phyloP scores from a whole-genome alignment of 1,140 invertebrate genomes.

The Scylla paramamosain region DNA sequence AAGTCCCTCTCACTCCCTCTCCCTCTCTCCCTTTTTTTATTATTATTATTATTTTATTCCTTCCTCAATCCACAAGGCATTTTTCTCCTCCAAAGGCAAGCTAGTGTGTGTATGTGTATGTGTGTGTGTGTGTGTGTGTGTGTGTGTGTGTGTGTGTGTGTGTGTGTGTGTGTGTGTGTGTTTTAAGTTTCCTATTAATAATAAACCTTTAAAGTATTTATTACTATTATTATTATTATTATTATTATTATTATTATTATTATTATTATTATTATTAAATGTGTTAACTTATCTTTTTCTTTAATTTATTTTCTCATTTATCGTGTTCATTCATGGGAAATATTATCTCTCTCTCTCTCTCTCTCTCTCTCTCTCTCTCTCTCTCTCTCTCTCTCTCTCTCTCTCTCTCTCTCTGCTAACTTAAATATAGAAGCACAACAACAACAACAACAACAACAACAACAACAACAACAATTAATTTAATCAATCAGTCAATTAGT shows the following conservation, averaged over 20 bases:
- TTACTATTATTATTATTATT: background rate
- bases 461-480: no score
- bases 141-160: no score
- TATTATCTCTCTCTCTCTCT: background rate
- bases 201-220: background rate
- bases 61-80: background rate
- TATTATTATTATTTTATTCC: background rate
- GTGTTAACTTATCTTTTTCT: background rate
- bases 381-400: conserved; percentile 16
- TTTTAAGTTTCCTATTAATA: background rate
- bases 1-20: background rate
- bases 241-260: background rate
- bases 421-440: no score
- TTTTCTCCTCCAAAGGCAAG: background rate
- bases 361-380: background rate
- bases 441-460: no score
- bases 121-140: background rate
- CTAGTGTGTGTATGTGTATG: background rate
- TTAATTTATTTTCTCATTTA: background rate
- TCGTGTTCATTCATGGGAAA: background rate
- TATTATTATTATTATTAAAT: background rate
- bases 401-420: background rate
- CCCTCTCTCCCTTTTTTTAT: background rate
- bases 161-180: no score
- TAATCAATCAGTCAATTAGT: no score